Percentiles rank a stretch among this genome's conserved stretches.
Evolutionary conservation across 2,797 vertebrate genomes (phyloP).

Genomic region (Helicolenus hilgendorfi): DNA sequence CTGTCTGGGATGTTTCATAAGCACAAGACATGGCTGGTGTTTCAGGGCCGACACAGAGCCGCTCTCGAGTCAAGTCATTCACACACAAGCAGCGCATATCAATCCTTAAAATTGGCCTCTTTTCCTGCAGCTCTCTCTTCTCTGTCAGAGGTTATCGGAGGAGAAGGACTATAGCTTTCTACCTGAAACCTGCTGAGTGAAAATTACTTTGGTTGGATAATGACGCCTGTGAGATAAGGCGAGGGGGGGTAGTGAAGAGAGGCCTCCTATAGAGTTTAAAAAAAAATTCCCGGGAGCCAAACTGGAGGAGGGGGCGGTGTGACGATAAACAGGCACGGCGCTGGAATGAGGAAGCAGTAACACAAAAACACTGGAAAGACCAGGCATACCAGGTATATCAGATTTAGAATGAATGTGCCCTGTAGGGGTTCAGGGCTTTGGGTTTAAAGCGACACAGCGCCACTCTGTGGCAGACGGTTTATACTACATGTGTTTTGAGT

Average conservation of each 20-base stretch:
- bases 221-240: conserved; percentile 60
- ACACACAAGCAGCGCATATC: conserved; percentile 43
- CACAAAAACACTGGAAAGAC: conserved; percentile 10
- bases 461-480: conserved; percentile 64
- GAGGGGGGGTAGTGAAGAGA: background rate
- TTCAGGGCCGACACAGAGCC: conserved; percentile 63
- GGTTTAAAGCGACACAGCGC: conserved; percentile 72
- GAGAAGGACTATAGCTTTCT: conserved; percentile 50
- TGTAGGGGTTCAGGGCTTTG: background rate
- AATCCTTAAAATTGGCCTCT: conserved; percentile 44
- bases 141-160: conserved; percentile 66
- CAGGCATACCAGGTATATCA: conserved; percentile 16
- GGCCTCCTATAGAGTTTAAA: conserved; percentile 18
- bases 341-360: conserved; percentile 70
- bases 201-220: conserved; percentile 70
- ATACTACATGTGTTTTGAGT: conserved; percentile 5
- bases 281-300: conserved; percentile 9
- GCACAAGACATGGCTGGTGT: conserved; percentile 62
- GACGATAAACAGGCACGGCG: conserved; percentile 58
- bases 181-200: conserved; percentile 61
- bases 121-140: conserved; percentile 33
- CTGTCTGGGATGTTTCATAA: conserved; percentile 81
- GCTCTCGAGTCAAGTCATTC: conserved; percentile 64
- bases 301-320: conserved; percentile 32
- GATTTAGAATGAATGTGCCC: background rate